phyloP scores from a whole-genome alignment of 2,113 vertebrate species.

The Pseudolaguvia tuberculata region DNA sequence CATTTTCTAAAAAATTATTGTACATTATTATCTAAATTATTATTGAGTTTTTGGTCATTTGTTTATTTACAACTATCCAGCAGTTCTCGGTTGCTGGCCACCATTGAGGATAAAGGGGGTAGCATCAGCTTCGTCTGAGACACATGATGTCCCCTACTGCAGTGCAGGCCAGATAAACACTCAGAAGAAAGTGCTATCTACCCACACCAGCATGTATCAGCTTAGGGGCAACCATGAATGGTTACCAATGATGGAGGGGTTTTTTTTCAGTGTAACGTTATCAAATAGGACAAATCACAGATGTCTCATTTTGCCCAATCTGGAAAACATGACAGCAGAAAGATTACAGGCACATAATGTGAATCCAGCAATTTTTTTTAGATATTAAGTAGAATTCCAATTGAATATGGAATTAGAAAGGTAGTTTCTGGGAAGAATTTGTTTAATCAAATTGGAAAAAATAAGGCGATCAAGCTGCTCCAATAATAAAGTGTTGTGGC shows the following conservation, averaged over 20 bases:
- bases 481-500: background rate
- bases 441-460: background rate
- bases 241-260: background rate
- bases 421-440: background rate
- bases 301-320: background rate
- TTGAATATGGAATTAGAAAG: conserved; percentile 8
- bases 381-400: conserved; percentile 3
- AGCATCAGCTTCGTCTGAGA: background rate
- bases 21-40: no score
- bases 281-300: background rate
- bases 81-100: background rate
- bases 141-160: background rate
- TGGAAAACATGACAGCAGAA: background rate
- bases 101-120: background rate
- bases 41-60: background rate
- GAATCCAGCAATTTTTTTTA: background rate
- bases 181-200: background rate
- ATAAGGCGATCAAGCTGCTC: background rate
- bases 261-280: background rate
- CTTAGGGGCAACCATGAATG: background rate
- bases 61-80: background rate
- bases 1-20: no score
- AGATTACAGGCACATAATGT: background rate
- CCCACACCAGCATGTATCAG: background rate
- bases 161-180: background rate